Percentiles rank a stretch among this genome's conserved stretches.
These are phyloP conservation scores for Myrmophylax atrothorax DNA, from an alignment of 2,113 vertebrate genomes.

Conservation along the genomic window DNA sequence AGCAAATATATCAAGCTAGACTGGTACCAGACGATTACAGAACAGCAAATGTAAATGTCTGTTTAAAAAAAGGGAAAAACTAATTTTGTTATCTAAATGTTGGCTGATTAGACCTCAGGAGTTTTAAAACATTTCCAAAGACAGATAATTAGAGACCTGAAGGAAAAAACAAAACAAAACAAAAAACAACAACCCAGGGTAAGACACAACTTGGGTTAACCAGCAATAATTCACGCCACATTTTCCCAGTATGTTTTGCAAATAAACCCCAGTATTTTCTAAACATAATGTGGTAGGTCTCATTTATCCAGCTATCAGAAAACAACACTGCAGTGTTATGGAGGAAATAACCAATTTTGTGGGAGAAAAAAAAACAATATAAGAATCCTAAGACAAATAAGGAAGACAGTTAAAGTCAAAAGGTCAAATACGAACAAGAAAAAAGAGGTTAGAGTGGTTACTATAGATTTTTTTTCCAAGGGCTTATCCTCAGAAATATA, in stretches of 20 bases:
- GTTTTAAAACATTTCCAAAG: constrained; percentile 47
- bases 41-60: constrained; percentile 22
- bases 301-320: neutral
- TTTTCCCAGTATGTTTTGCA: neutral
- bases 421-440: neutral
- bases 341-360: constrained; percentile 23
- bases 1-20: constrained; percentile 8
- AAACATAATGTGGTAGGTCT: neutral
- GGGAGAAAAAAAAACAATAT: neutral
- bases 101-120: constrained; percentile 46
- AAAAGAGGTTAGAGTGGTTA: neutral
- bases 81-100: constrained; percentile 58
- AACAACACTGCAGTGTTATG: neutral
- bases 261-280: constrained; percentile 26
- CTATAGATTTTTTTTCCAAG: neutral
- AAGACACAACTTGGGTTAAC: constrained; percentile 14
- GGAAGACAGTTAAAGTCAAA: neutral
- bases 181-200: neutral
- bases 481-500: neutral
- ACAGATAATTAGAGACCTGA: constrained; percentile 51
- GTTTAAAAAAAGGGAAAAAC: neutral
- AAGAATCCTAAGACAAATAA: neutral
- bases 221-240: constrained; percentile 19
- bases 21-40: constrained; percentile 16
- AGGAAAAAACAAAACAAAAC: no score